Evolutionary conservation across 2,113 vertebrate species (phyloP).

Genomic region (Microcebus griseorufus): DNA sequence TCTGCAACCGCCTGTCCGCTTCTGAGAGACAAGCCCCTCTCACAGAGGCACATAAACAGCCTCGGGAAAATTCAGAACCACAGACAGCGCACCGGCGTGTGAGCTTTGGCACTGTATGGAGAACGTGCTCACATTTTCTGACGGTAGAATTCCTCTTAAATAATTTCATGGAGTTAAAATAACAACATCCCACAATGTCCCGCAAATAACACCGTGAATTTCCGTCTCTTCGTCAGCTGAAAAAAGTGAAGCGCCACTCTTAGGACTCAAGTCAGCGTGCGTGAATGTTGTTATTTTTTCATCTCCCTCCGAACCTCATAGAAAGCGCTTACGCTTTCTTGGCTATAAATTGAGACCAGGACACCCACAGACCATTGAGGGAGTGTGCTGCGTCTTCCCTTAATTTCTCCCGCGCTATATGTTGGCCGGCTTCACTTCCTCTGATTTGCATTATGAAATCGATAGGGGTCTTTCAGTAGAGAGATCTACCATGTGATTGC

Average conservation of each 20-base stretch:
- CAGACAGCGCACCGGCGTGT: rapidly evolving
- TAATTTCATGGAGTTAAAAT: neutral
- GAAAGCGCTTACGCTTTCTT: neutral
- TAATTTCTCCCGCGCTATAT: neutral
- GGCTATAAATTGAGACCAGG: neutral
- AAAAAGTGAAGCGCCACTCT: neutral
- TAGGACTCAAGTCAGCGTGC: no score
- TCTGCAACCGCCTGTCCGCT: neutral
- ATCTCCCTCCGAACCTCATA: neutral
- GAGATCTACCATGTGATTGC: neutral
- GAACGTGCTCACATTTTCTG: neutral
- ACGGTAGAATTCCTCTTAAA: neutral
- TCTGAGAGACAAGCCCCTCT: neutral
- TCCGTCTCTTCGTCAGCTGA: neutral
- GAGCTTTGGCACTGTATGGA: neutral
- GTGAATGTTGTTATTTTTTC: neutral
- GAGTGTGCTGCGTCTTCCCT: rapidly evolving
- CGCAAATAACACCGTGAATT: neutral
- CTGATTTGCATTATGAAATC: rapidly evolving
- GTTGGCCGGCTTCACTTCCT: no score
- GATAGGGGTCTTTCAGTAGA: neutral
- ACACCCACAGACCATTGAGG: neutral
- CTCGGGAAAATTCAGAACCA: neutral
- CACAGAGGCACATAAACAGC: neutral
- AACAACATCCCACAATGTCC: neutral